phyloP scores from a whole-genome alignment of 2,888 invertebrate species.

The Allolobophora icterica region DNA sequence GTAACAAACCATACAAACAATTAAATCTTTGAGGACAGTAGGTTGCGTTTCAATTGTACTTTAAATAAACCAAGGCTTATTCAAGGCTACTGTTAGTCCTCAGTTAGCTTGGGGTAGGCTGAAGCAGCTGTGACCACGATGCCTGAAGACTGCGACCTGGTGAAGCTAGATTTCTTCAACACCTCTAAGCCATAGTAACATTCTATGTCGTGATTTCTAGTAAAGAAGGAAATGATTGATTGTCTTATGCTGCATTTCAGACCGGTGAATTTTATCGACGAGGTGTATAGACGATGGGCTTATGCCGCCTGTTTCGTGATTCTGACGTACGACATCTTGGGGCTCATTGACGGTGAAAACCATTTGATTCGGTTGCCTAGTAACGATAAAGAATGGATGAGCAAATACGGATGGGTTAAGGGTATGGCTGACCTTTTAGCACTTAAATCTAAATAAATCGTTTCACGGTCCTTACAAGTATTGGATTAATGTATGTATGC shows the following conservation, averaged over 20 bases:
- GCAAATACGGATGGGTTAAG: background rate
- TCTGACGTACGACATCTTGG: background rate
- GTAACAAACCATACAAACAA: too few species aligned
- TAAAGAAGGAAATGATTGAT: background rate
- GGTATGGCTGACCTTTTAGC: background rate
- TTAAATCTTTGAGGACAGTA: too few species aligned
- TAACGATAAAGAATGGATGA: background rate
- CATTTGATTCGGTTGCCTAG: background rate
- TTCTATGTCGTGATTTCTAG: background rate
- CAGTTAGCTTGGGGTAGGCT: too few species aligned
- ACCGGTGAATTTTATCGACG: constrained; percentile 27
- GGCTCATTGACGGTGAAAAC: background rate
- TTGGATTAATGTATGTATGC: too few species aligned
- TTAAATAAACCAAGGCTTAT: too few species aligned
- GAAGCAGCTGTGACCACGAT: too few species aligned
- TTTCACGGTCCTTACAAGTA: background rate
- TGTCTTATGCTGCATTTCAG: background rate
- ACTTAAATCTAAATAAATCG: too few species aligned
- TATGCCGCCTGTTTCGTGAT: background rate
- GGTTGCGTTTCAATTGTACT: too few species aligned
- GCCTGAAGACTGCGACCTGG: too few species aligned
- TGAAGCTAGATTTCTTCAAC: too few species aligned
- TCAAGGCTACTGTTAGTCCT: too few species aligned
- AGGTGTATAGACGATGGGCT: constrained; percentile 14
- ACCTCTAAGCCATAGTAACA: too few species aligned